Evolutionary conservation across 1,140 invertebrate species (phyloP).

Genomic region (Ostrea denselamellosa): DNA sequence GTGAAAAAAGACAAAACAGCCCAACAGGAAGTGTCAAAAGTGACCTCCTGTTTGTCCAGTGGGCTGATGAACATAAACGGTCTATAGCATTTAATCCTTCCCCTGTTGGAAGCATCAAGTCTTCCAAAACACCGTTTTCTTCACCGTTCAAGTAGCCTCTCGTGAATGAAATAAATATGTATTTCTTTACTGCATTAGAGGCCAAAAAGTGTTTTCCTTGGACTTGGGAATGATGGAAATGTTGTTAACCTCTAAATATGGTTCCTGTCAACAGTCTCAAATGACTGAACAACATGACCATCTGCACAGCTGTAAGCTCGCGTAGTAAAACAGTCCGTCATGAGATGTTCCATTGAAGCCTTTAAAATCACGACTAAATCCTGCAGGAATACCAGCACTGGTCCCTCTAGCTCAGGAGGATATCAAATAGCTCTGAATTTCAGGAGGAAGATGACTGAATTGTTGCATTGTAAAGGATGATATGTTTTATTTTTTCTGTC

Average conservation of each 20-base stretch:
- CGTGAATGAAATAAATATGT: neutral
- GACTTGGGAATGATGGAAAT: neutral
- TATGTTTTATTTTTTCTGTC: no score
- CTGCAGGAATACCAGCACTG: no score
- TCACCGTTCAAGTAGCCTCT: neutral
- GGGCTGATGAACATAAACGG: slow-evolving; percentile 19
- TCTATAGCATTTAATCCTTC: slow-evolving; percentile 32
- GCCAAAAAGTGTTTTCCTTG: neutral
- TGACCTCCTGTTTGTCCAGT: slow-evolving; percentile 37
- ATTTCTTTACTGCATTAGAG: neutral
- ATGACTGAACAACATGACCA: no score
- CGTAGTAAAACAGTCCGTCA: no score
- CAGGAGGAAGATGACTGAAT: no score
- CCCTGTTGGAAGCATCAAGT: slow-evolving; percentile 6
- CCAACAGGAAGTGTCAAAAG: neutral
- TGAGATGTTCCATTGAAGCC: no score
- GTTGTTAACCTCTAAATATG: neutral
- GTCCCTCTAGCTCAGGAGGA: no score
- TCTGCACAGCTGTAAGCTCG: no score
- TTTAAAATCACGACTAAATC: no score
- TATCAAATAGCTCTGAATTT: no score
- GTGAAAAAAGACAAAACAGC: neutral
- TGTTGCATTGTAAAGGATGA: no score
- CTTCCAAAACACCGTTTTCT: slow-evolving; percentile 2
- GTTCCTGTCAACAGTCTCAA: no score